These are phyloP conservation scores for Chelonoidis abingdonii DNA, from an alignment of 2,113 vertebrate genomes.

Conservation along the genomic window DNA sequence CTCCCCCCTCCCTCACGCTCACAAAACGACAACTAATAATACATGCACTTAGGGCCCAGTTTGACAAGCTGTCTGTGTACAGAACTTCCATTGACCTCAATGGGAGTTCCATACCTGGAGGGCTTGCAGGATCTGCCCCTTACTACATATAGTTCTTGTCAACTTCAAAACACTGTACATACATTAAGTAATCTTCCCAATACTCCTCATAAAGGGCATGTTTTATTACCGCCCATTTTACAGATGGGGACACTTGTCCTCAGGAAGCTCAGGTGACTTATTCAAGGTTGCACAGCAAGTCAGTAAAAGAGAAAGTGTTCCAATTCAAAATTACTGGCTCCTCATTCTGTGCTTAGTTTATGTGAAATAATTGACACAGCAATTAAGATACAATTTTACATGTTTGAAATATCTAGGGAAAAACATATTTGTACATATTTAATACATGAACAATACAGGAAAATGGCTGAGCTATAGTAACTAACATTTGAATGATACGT, in stretches of 20 bases:
- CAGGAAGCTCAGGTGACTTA: neutral
- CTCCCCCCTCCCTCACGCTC: neutral
- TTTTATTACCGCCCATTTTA: neutral
- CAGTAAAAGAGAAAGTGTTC: neutral
- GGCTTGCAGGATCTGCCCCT: neutral
- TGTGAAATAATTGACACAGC: neutral
- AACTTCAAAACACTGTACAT: neutral
- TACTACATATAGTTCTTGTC: neutral
- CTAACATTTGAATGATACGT: neutral
- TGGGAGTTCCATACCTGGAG: neutral
- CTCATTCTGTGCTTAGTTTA: neutral
- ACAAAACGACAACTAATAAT: neutral
- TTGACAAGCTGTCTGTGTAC: neutral
- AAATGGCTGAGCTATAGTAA: neutral
- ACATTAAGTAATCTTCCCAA: neutral
- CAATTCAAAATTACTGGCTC: neutral
- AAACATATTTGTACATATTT: neutral
- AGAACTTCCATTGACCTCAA: neutral
- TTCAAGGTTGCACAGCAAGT: neutral
- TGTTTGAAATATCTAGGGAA: neutral
- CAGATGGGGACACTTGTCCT: neutral
- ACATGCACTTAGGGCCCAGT: neutral
- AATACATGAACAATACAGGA: neutral
- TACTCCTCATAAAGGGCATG: neutral
- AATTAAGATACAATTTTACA: neutral